Percentiles rank a stretch among this genome's conserved stretches.
Conservation (phyloP, 2,113 vertebrate genomes). For the Microcebus tavaratra region DNA sequence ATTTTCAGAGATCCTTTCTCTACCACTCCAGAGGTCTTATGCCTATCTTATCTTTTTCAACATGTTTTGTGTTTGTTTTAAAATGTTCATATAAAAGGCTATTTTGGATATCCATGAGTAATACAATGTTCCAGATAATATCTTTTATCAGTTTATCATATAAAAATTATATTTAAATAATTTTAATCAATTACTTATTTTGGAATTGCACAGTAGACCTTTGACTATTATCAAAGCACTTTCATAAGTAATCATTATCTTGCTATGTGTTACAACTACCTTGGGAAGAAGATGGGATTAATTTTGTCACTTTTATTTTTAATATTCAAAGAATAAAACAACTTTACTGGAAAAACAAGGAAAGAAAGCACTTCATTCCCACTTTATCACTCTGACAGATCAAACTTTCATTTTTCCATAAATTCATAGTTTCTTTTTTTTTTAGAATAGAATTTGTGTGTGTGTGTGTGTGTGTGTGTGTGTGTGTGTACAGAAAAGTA, state of each 20-base stretch:
- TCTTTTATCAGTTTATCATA: background rate
- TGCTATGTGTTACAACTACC: background rate
- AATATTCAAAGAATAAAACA: background rate
- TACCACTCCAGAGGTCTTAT: background rate
- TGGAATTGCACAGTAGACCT: background rate
- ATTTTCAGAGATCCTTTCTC: background rate
- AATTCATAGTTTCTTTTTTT: no score
- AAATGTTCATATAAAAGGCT: background rate
- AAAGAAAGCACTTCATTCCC: background rate
- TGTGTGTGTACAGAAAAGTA: no score
- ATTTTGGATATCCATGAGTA: background rate
- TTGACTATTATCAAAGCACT: background rate
- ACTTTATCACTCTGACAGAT: background rate
- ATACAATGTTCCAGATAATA: background rate
- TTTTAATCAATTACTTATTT: background rate
- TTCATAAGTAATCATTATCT: background rate
- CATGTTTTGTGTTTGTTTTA: background rate
- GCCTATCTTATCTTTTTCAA: background rate
- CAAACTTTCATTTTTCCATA: background rate
- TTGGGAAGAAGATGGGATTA: background rate
- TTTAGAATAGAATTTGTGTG: no score
- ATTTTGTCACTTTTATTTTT: background rate
- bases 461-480: no score
- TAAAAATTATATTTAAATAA: background rate
- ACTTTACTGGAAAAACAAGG: background rate